Evolutionary conservation across 1,140 invertebrate genomes (phyloP), one percentile per base, ranked within the genome.

Genomic region (Drosophila parabipectinata): DNA sequence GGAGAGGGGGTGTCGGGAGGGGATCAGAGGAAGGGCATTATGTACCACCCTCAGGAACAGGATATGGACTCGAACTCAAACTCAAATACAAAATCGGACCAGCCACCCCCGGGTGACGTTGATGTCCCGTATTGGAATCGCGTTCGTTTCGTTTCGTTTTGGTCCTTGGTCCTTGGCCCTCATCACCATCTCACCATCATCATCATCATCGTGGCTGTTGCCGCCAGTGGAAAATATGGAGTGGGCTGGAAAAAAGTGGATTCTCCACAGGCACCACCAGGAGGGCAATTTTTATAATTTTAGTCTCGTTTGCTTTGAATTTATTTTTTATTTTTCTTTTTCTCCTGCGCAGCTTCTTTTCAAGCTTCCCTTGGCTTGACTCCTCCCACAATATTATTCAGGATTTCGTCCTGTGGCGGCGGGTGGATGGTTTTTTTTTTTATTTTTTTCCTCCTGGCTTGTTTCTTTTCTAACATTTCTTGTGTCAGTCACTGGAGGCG

Each of bases 271-370:
- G 60, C 80, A 87, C 83, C 83, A 87, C 72, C 81, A 81, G 83
- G 83, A 87, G 83, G 83, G 88, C 83, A 88, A 90, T 90, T 90
- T 90, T 90, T 90, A 90, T 90, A 90, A 90, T 90, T 90, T 90
- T 90, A 90, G 83, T 90, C 83, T 90, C 79, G 83, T 90, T 90
- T 90, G 83, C 80, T 79, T 84, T 88, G 88, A 90, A 79, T 90
- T 90, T 90, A 90, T 87, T 88, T 88, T 79, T 79, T 79, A 45
- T 79, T 80, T 84, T 60, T 34, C 52, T 62, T 54, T 39, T 39
- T 71, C 32, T 44, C 52, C 60, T 9, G 37, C 53, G 26, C 64
- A 21, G 52, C 58, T 78, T 56, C 44, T 51, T 48, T 32, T 48
- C 68, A 41, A 52, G 32, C 50, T 64, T 59, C 61, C 60, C 69